Base-by-base conservation (phyloP, 2,888 invertebrate genomes). In the Drosophila conformis region DNA sequence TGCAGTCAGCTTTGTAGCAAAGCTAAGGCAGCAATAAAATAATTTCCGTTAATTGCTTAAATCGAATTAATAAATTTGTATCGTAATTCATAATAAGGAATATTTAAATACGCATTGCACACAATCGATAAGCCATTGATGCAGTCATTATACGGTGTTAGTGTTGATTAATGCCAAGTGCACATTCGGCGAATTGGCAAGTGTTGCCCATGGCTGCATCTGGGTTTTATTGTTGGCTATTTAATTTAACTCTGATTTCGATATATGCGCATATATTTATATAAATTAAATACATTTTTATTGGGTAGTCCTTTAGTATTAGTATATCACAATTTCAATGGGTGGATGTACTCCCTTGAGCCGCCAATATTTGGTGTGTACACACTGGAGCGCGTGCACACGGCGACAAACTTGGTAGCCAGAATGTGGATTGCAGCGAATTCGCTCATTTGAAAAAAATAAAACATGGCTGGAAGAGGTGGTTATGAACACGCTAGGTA, bases 401-500 rank as follows among this genome's bases (percentile, higher is more conserved):
- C 77, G 78, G 77, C 78, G 78, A 79, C 72, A 76, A 78, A 51
- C 51, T 71, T 75, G 46, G 65, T 71, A 78, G 78, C 78, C 75
- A 74, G 71, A 72, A 80, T 80, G 79, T 79, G 82, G 79, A 87
- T 80, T 88, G 87, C 84, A 81, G 88, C 87, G 73, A 89, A 86
- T 91, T 91, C 91, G 91, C 91, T 92, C 92, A 92, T 91, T 92
- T 89, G 90, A 85, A 92, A 91, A 92, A 92, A 93, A 93, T 92
- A 92, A 96, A 97, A 97, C 96, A 97, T 97, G 97, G 97, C 97
- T 95, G 96, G 96, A 94, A 96, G 96, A 94, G 95, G 96, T 96
- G 95, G 96, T 94, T 96, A 95, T 95, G 96, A 96, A 94, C 96
- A 97, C 95, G 95, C 95, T 94, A 97, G 97, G 97, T 96, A 95